Evolutionary conservation across 2,797 vertebrate genomes (phyloP).

Genomic region (Rhynchonycteris naso): DNA sequence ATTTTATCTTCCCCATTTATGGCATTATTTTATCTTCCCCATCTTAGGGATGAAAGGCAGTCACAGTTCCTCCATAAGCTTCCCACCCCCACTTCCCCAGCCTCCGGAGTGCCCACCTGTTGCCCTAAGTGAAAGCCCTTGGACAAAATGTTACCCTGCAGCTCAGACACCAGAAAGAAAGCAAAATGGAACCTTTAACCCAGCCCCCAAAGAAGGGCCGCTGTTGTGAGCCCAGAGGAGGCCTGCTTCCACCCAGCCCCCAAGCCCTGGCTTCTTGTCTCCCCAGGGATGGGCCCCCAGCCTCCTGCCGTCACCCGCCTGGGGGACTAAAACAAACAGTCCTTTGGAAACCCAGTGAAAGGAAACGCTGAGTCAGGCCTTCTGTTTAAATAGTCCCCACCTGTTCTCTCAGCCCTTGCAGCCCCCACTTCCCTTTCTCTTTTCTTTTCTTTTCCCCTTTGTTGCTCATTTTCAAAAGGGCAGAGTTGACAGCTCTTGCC

Average conservation of each 20-base stretch:
- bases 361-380: slow-evolving; percentile 83
- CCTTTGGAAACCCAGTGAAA: slow-evolving; percentile 82
- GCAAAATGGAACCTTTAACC: slow-evolving; percentile 27
- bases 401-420: slow-evolving; percentile 47
- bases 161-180: background rate
- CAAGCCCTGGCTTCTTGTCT: background rate
- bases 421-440: slow-evolving; percentile 55
- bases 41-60: background rate
- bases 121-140: background rate
- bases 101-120: background rate
- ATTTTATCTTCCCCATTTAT: background rate
- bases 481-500: slow-evolving; percentile 74
- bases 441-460: slow-evolving; percentile 56
- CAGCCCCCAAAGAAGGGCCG: slow-evolving; percentile 63
- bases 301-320: slow-evolving; percentile 72
- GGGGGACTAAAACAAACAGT: slow-evolving; percentile 83
- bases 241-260: background rate
- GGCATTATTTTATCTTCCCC: background rate
- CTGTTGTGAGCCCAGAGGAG: background rate
- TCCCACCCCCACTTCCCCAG: background rate
- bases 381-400: slow-evolving; percentile 85
- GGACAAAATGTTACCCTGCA: background rate
- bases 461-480: slow-evolving; percentile 69
- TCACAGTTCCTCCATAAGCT: background rate
- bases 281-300: slow-evolving; percentile 62